Conservation (phyloP, 1,140 invertebrate genomes). For the Branchinecta lindahli region DNA sequence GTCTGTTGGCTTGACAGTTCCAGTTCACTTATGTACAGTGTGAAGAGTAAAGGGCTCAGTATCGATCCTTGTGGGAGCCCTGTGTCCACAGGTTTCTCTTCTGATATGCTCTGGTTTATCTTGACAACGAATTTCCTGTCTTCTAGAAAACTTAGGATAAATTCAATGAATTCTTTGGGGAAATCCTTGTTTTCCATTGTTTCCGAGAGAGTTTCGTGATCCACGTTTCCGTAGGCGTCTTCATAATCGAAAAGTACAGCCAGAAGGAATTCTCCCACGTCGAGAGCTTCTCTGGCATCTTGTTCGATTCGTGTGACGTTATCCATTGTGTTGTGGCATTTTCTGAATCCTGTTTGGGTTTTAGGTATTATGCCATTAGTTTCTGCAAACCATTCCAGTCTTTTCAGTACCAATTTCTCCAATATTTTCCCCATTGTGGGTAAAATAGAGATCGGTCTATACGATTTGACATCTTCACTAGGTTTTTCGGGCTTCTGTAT, state of each 20-base stretch:
- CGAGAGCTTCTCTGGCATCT: background rate
- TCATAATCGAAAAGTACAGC: background rate
- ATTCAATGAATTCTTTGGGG: background rate
- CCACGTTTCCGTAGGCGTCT: background rate
- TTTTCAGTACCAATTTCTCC: background rate
- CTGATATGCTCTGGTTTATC: background rate
- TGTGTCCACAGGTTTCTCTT: background rate
- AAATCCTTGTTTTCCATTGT: background rate
- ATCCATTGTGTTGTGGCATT: background rate
- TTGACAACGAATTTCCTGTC: background rate
- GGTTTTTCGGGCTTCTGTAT: background rate
- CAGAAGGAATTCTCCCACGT: background rate
- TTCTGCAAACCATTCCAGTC: constrained; percentile 10
- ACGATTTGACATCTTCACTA: background rate
- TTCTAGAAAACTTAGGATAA: background rate
- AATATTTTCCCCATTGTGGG: background rate
- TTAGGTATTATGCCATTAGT: background rate
- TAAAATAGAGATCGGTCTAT: background rate
- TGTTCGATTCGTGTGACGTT: background rate
- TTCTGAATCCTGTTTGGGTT: background rate
- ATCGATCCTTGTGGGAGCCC: background rate
- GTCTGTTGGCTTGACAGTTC: background rate
- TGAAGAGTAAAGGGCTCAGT: background rate
- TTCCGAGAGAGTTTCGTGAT: background rate
- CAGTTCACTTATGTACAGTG: background rate